A percentile compares a stretch with the other conserved stretches of the same genome.
Conservation (phyloP, 2,113 vertebrate genomes). For the Sakesphorus luctuosus region DNA sequence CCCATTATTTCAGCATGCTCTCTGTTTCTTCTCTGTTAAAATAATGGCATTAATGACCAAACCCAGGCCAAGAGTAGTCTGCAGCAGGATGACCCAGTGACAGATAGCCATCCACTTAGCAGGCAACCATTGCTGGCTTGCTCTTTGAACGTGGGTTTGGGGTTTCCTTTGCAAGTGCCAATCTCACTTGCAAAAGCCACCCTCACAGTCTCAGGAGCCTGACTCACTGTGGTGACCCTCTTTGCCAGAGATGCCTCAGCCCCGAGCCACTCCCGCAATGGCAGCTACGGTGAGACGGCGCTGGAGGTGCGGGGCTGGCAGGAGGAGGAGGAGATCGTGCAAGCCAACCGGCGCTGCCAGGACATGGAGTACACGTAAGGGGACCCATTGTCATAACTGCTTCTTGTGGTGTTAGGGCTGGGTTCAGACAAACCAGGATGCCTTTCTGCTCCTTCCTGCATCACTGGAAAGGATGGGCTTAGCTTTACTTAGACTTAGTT, state of each 20-base stretch:
- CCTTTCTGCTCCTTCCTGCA: neutral
- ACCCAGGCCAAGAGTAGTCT: neutral
- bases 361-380: constrained; percentile 90
- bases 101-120: accelerated
- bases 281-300: constrained; percentile 79
- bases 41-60: neutral
- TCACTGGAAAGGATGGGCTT: neutral
- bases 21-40: neutral
- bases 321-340: constrained; percentile 83
- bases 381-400: accelerated
- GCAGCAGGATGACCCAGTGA: neutral
- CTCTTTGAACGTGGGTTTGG: accelerated
- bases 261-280: constrained; percentile 81
- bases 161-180: neutral
- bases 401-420: neutral
- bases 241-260: constrained; percentile 77
- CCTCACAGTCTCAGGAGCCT: neutral
- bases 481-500: neutral
- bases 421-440: neutral
- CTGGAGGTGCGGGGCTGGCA: constrained; percentile 82
- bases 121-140: accelerated
- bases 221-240: accelerated
- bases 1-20: neutral
- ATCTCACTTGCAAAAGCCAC: neutral
- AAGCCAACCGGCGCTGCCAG: constrained; percentile 81